Evolutionary conservation across 2,888 invertebrate species (phyloP).

Genomic region (Macropis europaea): DNA sequence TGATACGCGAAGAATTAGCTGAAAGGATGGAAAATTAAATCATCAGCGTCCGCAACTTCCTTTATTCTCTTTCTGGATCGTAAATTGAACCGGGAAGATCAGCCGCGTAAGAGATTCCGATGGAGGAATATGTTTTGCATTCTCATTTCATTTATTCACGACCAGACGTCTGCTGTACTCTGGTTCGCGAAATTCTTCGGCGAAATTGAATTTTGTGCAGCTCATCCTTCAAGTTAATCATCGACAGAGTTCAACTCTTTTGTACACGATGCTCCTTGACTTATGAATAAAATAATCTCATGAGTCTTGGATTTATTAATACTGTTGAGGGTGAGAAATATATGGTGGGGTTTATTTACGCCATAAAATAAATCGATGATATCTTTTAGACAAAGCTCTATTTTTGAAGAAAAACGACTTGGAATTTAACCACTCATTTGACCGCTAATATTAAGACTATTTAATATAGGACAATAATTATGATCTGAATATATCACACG

Average conservation of each 20-base stretch:
- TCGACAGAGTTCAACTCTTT: not conserved
- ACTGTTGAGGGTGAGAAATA: too few species aligned
- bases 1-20: not conserved
- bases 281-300: not conserved
- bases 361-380: too few species aligned
- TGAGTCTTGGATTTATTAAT: too few species aligned
- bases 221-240: not conserved
- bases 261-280: not conserved
- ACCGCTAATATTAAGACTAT: too few species aligned
- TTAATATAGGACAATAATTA: too few species aligned
- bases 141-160: slow-evolving; percentile 58
- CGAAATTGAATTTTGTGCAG: slow-evolving; percentile 53
- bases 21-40: slow-evolving; percentile 1
- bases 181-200: slow-evolving; percentile 24
- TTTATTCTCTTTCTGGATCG: not conserved
- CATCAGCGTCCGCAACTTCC: slow-evolving; percentile 4
- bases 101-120: not conserved
- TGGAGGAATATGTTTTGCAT: slow-evolving; percentile 26
- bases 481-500: too few species aligned
- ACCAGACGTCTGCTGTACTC: slow-evolving; percentile 14
- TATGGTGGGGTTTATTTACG: too few species aligned
- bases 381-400: too few species aligned
- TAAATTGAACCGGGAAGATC: not conserved
- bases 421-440: too few species aligned
- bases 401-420: too few species aligned